phyloP scores from a whole-genome alignment of 2,797 vertebrate genomes.

The Phataginus tetradactyla region DNA sequence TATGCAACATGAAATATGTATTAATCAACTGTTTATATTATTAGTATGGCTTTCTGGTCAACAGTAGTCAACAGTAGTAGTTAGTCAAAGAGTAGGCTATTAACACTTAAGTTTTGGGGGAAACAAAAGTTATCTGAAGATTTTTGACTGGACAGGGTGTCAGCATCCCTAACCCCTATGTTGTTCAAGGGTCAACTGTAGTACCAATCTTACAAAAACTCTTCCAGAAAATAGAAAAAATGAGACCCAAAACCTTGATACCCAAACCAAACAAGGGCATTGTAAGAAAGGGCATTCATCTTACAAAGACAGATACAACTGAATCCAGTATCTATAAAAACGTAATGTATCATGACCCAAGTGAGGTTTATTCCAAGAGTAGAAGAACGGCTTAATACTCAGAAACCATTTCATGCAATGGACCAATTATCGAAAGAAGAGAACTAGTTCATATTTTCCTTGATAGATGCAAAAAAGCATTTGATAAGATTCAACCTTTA shows the following conservation, averaged over 20 bases:
- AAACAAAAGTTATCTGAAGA: too few species aligned
- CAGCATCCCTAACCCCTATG: too few species aligned
- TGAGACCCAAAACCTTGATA: not conserved
- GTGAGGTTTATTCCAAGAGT: not conserved
- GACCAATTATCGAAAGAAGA: not conserved
- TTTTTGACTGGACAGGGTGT: too few species aligned
- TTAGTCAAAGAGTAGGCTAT: too few species aligned
- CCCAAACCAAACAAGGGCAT: not conserved
- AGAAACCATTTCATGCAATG: not conserved
- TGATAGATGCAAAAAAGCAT: not conserved
- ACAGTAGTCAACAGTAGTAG: too few species aligned
- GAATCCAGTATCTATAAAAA: not conserved
- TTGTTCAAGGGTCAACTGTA: too few species aligned
- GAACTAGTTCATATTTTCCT: not conserved
- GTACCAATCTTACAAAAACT: not conserved
- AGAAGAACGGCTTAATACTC: not conserved
- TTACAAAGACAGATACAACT: not conserved
- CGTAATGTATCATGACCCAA: not conserved
- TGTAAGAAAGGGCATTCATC: not conserved
- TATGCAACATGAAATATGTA: too few species aligned
- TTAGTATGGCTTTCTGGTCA: too few species aligned
- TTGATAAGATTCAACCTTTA: not conserved
- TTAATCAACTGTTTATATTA: too few species aligned
- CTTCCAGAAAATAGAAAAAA: not conserved
- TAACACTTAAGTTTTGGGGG: too few species aligned